phyloP scores from a whole-genome alignment of 2,797 vertebrate species.

The Cyprinella venusta region DNA sequence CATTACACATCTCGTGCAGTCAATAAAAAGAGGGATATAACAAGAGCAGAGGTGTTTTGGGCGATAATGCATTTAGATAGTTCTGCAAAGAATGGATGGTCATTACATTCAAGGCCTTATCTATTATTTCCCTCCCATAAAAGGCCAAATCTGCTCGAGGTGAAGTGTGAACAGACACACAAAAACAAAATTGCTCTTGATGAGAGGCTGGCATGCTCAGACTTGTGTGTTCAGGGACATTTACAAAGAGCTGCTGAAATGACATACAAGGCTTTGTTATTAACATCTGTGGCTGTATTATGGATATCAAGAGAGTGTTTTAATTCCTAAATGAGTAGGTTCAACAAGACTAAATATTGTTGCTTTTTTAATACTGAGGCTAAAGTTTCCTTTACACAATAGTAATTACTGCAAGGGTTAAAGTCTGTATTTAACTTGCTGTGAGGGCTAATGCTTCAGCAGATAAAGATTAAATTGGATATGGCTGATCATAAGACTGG shows the following conservation, averaged over 20 bases:
- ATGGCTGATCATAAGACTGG: slow-evolving; percentile 70
- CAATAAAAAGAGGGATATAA: slow-evolving; percentile 9
- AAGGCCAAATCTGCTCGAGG: neutral
- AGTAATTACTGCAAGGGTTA: slow-evolving; percentile 32
- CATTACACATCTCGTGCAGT: neutral
- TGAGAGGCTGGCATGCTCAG: slow-evolving; percentile 37
- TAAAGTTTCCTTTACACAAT: slow-evolving; percentile 35
- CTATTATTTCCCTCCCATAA: neutral
- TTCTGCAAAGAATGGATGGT: neutral
- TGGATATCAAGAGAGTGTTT: slow-evolving; percentile 45
- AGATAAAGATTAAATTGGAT: slow-evolving; percentile 67
- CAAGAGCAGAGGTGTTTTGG: slow-evolving; percentile 22
- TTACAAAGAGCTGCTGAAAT: slow-evolving; percentile 36
- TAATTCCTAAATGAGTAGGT: slow-evolving; percentile 49
- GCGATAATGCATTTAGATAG: neutral
- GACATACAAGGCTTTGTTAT: slow-evolving; percentile 28
- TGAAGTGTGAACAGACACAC: neutral
- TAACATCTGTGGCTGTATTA: slow-evolving; percentile 33
- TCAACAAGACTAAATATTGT: slow-evolving; percentile 24
- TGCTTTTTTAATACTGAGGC: neutral
- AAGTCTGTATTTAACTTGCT: slow-evolving; percentile 57
- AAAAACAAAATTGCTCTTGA: slow-evolving; percentile 27
- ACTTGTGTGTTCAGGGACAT: slow-evolving; percentile 36
- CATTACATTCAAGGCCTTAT: slow-evolving; percentile 4
- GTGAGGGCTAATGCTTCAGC: slow-evolving; percentile 62